Conservation (phyloP, 1,140 invertebrate genomes). For the Zaprionus camerounensis region DNA sequence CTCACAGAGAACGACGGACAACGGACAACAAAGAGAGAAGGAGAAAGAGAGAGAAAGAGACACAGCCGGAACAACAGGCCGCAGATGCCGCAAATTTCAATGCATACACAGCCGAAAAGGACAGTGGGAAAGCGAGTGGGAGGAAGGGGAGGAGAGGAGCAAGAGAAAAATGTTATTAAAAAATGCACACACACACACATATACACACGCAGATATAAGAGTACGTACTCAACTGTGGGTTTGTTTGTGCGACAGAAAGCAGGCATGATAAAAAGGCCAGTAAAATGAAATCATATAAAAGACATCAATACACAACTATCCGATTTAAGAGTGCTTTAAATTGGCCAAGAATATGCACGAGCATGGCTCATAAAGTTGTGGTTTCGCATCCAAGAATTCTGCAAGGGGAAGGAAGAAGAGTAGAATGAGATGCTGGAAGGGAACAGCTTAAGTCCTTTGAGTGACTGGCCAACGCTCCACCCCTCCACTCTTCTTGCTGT, state of each 20-base stretch:
- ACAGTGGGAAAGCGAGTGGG: constrained; percentile 31
- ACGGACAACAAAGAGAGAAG: constrained; percentile 1
- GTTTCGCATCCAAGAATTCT: constrained; percentile 43
- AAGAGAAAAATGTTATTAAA: constrained; percentile 68
- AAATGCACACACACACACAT: constrained; percentile 34
- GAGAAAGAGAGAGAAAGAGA: background rate
- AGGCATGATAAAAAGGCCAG: constrained; percentile 36
- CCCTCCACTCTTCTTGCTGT: background rate
- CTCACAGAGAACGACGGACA: constrained; percentile 2
- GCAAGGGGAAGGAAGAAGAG: background rate
- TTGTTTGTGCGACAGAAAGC: constrained; percentile 51
- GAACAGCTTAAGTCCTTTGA: constrained; percentile 20
- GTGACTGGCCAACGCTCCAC: constrained; percentile 14
- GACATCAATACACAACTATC: constrained; percentile 78
- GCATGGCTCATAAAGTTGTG: constrained; percentile 76
- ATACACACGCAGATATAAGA: background rate
- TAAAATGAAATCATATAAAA: constrained; percentile 76
- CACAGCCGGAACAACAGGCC: constrained; percentile 62
- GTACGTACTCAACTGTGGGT: background rate
- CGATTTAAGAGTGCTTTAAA: constrained; percentile 76
- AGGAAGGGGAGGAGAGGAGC: constrained; percentile 16
- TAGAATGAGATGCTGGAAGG: background rate
- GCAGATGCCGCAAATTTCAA: constrained; percentile 78
- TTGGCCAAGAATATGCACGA: constrained; percentile 74
- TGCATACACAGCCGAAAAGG: constrained; percentile 45